Base-by-base conservation (phyloP, 1,140 invertebrate genomes). In the Pseudomyrmex sp. region DNA sequence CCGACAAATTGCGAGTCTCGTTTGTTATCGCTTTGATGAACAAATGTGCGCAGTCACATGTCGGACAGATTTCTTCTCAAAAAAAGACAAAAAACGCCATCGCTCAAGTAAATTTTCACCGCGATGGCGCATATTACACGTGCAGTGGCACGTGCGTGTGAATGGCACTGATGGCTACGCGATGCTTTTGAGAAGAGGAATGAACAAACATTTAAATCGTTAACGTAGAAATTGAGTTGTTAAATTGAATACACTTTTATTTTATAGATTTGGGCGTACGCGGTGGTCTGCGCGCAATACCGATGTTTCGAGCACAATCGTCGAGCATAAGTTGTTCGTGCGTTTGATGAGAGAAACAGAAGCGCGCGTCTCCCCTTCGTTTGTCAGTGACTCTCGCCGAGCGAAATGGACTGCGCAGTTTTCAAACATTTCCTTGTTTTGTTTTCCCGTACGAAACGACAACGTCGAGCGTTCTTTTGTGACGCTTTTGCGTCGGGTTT, bases 171-270 rank as follows among this genome's bases (percentile, higher is more conserved):
- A 63, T 52, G 10, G 5, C 3, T 0, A 35, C 4, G 13, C 52
- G 10, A 1, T 20, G 23, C 69, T 20, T 23, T 15, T 23, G 20
- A 15, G 15, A 35, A 26, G 15, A 59, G 52, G 8, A 2, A 70
- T 18, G 15, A 26, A 7, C 65, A 15, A 35, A 48, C 54, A 48
- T 79, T 79, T 15, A 70, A 79, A 70, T 59, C 20, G 76, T 69
- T 79, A 70, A 70, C 54, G 56, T 35, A 58, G 76, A 79, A 70
- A 59, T 58, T 70, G 66, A n/a, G 69, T 79, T 70, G 54, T 70
- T 68, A 63, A 59, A 61, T 46, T n/a, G 76, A 48, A 80, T 61
- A 18, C 54, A 70, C 26, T 80, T 80, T 72, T 80, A 72, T 80
- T 70, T 79, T 7, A 35, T 35, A 35, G 35, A 0, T 35, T 7